Evolutionary conservation across 2,888 invertebrate species (phyloP).

Genomic region (Hirtodrosophila confusa): DNA sequence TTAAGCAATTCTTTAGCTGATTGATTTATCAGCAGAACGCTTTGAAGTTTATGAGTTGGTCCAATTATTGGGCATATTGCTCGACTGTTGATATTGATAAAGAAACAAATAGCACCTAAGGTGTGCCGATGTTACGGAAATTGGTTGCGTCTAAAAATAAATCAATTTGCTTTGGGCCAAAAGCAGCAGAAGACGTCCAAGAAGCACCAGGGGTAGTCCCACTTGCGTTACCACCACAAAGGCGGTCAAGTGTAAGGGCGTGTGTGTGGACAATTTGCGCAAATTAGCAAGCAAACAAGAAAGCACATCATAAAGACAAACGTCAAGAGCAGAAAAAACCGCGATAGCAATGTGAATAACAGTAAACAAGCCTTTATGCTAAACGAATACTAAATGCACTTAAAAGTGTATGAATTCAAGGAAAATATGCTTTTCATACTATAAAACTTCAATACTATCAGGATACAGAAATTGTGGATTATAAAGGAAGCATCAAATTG

Average conservation of each 20-base stretch:
- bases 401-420: no score
- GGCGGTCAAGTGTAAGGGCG: constrained; percentile 57
- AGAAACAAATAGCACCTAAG: constrained; percentile 26
- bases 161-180: constrained; percentile 49
- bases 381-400: background rate
- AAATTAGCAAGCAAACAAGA: constrained; percentile 53
- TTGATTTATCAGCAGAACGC: constrained; percentile 9
- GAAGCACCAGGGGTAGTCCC: background rate
- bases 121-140: constrained; percentile 50
- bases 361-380: constrained; percentile 11
- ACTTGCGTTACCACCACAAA: no score
- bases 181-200: background rate
- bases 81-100: constrained; percentile 2
- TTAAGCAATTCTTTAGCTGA: background rate
- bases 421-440: no score
- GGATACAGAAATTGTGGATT: no score
- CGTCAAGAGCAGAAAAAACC: constrained; percentile 2
- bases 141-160: constrained; percentile 55
- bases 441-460: no score
- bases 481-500: no score
- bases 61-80: constrained; percentile 19
- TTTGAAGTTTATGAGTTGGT: constrained; percentile 18
- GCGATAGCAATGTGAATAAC: constrained; percentile 1
- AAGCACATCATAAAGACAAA: constrained; percentile 18
- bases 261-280: constrained; percentile 48